Base-by-base conservation (phyloP, 2,888 invertebrate genomes). In the Agonopterix subpropinquella region DNA sequence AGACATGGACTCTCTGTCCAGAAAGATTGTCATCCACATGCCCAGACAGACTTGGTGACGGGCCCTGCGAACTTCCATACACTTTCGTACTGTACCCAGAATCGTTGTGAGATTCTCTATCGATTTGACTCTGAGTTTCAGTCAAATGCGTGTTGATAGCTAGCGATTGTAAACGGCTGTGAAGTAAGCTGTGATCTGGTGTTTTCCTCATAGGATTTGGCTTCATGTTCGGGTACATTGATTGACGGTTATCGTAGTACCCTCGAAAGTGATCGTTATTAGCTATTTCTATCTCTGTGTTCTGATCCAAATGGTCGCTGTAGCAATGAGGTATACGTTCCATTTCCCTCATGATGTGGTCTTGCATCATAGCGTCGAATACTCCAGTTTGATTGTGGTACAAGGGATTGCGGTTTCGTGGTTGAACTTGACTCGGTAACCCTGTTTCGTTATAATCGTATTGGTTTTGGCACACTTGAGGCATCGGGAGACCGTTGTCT, bases 61-160 rank as follows among this genome's bases (percentile, higher is more conserved):
- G 93, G 0, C 94, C 93, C 65, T 94, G 92, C 7, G 93, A 93
- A 57, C 94, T 94, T 0, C 93, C 94, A 57, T 94, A 94, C 59
- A 94, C 93, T 67, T 94, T 93, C 41, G 95, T 95, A 63, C 95
- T 95, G 73, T 96, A 96, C 1, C 96, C 96, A 0, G 95, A 95
- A 77, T 96, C 96, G 58, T 95, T 95, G 70, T 93, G 95, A 0
- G 92, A 92, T 62, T 93, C 93, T 47, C 92, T 77, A 59, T 92
- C 92, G 1, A 89, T 68, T 59, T 89, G 89, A 57, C 87, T 86
- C 50, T 89, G 89, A 0, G 79, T 80, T 52, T 89, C 89, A 1
- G 86, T 80, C 55, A 89, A 59, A 57, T 89, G 84, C 0, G 89
- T 89, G 57, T 89, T 89, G 0, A 89, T 89, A 8, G 89, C 88